Conservation (phyloP, 2,113 vertebrate genomes). For the Tragelaphus scriptus region DNA sequence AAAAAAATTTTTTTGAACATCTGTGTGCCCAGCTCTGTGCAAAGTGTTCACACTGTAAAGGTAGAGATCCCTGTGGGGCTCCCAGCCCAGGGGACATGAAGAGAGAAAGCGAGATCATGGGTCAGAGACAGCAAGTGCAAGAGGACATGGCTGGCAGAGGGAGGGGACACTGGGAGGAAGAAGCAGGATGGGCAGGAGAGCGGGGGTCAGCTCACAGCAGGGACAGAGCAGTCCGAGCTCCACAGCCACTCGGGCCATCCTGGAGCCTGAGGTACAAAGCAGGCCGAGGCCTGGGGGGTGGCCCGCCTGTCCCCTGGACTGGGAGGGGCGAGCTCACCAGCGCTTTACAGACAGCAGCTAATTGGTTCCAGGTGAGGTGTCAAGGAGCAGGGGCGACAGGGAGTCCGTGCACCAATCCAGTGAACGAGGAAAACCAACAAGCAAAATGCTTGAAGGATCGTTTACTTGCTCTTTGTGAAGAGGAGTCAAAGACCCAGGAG, state of each 20-base stretch:
- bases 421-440: background rate
- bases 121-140: background rate
- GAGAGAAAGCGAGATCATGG: background rate
- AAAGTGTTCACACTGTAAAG: background rate
- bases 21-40: background rate
- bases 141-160: background rate
- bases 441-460: too few relatives aligned
- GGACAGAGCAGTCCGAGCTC: background rate
- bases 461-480: background rate
- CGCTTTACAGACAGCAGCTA: background rate
- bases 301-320: background rate
- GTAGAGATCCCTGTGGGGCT: background rate
- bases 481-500: background rate
- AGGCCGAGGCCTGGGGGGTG: background rate
- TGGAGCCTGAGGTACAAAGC: background rate
- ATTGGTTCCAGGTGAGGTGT: background rate
- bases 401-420: background rate
- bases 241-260: accelerated
- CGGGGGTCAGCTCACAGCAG: background rate
- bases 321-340: background rate
- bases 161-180: background rate
- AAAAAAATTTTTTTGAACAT: background rate
- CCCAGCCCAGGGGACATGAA: background rate
- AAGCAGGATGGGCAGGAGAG: background rate
- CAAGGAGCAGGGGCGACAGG: background rate